Conservation (phyloP, 2,797 vertebrate genomes). For the Pampus argenteus region DNA sequence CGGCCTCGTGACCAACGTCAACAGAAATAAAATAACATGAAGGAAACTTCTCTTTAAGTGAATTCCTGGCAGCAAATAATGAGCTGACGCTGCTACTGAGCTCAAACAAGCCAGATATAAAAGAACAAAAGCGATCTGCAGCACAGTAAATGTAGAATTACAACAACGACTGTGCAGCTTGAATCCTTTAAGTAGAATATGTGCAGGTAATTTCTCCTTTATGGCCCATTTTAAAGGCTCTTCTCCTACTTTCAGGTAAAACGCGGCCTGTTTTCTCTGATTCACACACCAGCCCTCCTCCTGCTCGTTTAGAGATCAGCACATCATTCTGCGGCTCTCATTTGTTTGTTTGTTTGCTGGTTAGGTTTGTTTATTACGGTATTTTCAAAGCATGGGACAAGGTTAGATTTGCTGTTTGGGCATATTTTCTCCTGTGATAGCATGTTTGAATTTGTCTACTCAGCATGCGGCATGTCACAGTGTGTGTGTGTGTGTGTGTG, state of each 20-base stretch:
- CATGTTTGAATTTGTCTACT: constrained; percentile 87
- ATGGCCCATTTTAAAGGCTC: constrained; percentile 18
- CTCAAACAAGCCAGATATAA: neutral
- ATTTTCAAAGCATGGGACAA: constrained; percentile 76
- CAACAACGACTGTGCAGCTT: neutral
- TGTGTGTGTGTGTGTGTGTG: constrained; percentile 70
- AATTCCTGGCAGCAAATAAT: constrained; percentile 23
- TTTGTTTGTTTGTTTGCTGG: constrained; percentile 80
- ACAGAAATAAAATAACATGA: constrained; percentile 42
- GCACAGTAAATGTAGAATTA: neutral
- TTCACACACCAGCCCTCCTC: neutral
- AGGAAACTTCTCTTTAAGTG: constrained; percentile 33
- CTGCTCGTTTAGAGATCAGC: constrained; percentile 40
- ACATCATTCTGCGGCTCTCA: constrained; percentile 56
- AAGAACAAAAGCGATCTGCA: neutral
- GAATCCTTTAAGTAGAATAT: neutral
- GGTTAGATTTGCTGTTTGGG: constrained; percentile 80
- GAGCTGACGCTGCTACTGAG: neutral
- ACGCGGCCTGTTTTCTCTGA: constrained; percentile 25
- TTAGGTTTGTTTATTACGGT: constrained; percentile 78
- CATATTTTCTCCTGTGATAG: constrained; percentile 85
- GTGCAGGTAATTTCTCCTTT: constrained; percentile 25
- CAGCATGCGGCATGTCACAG: constrained; percentile 83
- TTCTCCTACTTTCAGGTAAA: constrained; percentile 36
- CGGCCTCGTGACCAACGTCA: constrained; percentile 39